These are phyloP conservation scores for Chloebia gouldiae DNA, from an alignment of 2,113 vertebrate species.

Conservation along the genomic window DNA sequence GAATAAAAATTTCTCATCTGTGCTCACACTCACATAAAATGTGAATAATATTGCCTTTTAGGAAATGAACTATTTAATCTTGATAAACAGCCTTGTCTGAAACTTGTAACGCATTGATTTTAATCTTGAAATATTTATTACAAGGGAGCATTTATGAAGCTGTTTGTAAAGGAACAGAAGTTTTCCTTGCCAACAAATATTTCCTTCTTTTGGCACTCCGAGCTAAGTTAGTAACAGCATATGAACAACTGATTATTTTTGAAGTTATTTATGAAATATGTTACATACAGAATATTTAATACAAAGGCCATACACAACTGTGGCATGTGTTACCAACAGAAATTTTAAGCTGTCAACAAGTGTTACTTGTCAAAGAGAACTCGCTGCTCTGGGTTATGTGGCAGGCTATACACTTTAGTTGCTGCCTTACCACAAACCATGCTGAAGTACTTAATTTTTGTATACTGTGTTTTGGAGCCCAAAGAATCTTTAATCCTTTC, in stretches of 20 bases:
- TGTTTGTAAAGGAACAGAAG: not conserved
- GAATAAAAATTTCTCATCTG: not conserved
- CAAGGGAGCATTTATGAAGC: not conserved
- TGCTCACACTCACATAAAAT: not conserved
- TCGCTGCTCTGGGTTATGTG: not conserved
- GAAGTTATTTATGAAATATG: not conserved
- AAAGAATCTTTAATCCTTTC: constrained; percentile 61
- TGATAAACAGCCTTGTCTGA: constrained; percentile 23
- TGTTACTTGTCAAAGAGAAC: not conserved
- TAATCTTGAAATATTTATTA: constrained; percentile 12
- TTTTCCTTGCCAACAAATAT: not conserved
- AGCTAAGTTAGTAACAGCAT: not conserved
- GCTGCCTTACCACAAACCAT: constrained; percentile 42
- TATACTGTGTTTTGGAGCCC: constrained; percentile 21
- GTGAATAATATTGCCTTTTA: not conserved
- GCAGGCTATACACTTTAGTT: not conserved
- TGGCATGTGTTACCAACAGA: not conserved
- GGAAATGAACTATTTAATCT: constrained; percentile 24
- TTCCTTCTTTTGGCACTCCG: not conserved
- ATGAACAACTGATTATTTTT: not conserved
- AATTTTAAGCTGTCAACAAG: constrained; percentile 19
- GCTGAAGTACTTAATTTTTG: constrained; percentile 33
- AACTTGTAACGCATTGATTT: not conserved
- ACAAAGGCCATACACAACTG: not conserved
- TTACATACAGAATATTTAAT: not conserved